phyloP scores from a whole-genome alignment of 2,113 vertebrate genomes.

The Onychorhynchus coronatus region DNA sequence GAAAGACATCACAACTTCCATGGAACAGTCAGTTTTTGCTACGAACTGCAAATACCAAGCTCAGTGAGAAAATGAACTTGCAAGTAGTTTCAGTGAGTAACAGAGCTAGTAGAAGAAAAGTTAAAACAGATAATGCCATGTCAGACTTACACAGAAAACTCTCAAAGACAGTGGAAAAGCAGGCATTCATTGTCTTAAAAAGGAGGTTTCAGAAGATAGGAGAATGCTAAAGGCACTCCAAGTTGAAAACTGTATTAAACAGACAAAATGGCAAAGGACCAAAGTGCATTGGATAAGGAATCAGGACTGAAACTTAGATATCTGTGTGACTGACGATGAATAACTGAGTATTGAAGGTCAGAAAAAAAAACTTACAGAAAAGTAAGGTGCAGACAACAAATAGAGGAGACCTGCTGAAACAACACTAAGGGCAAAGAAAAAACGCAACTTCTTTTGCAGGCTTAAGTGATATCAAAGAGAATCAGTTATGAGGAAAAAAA shows the following conservation, averaged over 20 bases:
- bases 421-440: background rate
- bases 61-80: background rate
- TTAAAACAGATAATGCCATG: background rate
- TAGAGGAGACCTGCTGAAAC: background rate
- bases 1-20: background rate
- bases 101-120: background rate
- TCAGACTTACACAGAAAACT: background rate
- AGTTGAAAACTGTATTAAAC: background rate
- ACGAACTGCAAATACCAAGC: background rate
- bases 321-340: background rate
- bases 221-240: background rate
- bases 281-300: background rate
- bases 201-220: background rate
- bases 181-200: background rate
- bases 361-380: background rate
- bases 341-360: background rate
- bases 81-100: background rate
- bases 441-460: background rate
- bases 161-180: background rate
- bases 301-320: background rate
- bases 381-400: background rate
- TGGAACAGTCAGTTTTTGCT: background rate
- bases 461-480: background rate
- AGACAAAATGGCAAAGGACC: background rate
- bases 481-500: background rate